Evolutionary conservation across 2,113 vertebrate genomes (phyloP).

Genomic region (Dinomys branickii): DNA sequence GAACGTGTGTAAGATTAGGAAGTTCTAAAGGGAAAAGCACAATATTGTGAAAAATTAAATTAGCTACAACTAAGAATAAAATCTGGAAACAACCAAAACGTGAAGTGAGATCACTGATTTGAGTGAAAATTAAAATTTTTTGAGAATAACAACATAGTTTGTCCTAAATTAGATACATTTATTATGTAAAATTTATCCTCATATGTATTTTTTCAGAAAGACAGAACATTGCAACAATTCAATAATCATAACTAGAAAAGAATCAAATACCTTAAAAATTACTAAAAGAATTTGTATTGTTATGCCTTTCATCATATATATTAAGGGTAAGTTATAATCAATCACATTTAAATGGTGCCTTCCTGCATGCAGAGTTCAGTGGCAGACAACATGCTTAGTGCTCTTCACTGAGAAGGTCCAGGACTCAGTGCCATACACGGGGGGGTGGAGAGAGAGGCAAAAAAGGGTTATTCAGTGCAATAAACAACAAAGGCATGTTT

Average conservation of each 20-base stretch:
- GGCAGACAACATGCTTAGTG: not conserved
- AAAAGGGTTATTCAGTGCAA: not conserved
- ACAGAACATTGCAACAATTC: not conserved
- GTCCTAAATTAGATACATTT: not conserved
- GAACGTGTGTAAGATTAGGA: not conserved
- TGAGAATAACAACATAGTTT: not conserved
- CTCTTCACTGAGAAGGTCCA: not conserved
- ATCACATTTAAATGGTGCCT: not conserved
- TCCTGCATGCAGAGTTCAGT: not conserved
- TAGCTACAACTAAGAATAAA: not conserved
- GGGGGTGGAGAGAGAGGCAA: no score
- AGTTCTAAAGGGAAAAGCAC: not conserved
- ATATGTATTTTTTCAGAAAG: not conserved
- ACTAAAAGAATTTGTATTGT: not conserved
- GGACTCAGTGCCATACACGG: no score
- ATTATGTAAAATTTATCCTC: not conserved
- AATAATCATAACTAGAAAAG: not conserved
- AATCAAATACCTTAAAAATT: slow-evolving; percentile 2
- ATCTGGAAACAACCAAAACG: not conserved
- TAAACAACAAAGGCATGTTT: not conserved
- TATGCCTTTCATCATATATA: not conserved
- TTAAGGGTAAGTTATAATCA: not conserved
- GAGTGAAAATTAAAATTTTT: slow-evolving; percentile 2
- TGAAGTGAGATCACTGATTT: not conserved
- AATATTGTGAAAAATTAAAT: not conserved